These are phyloP conservation scores for Gambusia yucatana DNA, from an alignment of 2,797 vertebrate genomes.

Conservation along the genomic window DNA sequence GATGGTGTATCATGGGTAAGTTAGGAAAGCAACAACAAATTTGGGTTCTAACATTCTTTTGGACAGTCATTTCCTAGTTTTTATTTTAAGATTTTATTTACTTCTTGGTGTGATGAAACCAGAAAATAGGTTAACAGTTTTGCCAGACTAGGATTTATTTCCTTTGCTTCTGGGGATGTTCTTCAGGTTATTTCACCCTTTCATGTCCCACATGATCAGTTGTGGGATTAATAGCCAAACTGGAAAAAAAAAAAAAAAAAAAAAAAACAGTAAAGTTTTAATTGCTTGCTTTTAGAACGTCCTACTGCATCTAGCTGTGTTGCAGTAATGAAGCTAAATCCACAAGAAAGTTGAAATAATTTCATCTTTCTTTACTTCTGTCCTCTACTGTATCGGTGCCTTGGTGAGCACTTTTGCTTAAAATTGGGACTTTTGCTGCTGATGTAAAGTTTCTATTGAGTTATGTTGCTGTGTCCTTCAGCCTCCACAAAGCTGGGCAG, in stretches of 20 bases:
- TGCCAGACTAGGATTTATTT: background rate
- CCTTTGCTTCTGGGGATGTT: background rate
- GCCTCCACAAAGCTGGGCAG: background rate
- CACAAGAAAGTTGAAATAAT: background rate
- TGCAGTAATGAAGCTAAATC: background rate
- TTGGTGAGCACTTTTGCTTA: background rate
- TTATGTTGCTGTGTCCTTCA: background rate
- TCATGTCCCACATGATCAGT: background rate
- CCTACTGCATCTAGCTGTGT: background rate
- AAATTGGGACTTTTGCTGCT: background rate
- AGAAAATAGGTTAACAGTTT: background rate
- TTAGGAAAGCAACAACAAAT: background rate
- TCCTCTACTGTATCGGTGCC: background rate
- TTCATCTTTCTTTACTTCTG: background rate
- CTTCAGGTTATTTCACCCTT: background rate
- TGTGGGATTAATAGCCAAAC: background rate
- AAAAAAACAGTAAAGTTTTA: background rate
- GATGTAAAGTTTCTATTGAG: background rate
- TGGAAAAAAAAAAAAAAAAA: background rate
- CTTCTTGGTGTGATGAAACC: background rate
- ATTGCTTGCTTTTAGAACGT: background rate
- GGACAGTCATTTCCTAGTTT: background rate
- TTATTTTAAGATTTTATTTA: background rate
- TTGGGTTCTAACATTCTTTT: background rate
- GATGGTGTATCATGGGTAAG: background rate